Base-by-base conservation (phyloP, 2,113 vertebrate species). In the Dromaius novaehollandiae region DNA sequence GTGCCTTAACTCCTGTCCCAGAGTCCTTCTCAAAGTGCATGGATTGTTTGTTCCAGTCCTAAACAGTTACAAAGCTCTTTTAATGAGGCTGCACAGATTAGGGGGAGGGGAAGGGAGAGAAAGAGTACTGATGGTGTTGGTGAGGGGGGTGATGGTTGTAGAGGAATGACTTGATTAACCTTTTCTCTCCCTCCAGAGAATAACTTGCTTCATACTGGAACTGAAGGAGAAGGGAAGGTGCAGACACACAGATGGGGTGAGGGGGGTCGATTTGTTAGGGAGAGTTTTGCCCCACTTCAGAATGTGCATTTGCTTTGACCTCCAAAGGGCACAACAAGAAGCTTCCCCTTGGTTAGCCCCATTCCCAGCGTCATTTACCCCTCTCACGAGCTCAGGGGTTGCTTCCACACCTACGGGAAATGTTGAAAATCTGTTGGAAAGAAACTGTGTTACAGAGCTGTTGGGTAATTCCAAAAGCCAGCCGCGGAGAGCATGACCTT, bases 41-140 rank as follows among this genome's bases (percentile, higher is more conserved):
- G 96, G 93, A 96, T 97, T 98, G 97, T 97, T 98, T 97, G 96
- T 97, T 96, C 97, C 97, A 97, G 95, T 97, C 97, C 97, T 97
- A 97, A 98, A 98, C 96, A 97, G 97, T 98, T 98, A 97, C 97
- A 97, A 97, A 98, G 97, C 97, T 97, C 97, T 97, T 97, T 97
- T 97, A 97, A 98, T 97, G 96, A 97, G 96, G 89, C 97, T 97
- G 96, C 96, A 97, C 95, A 98, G 97, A 97, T 97, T 98, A 97
- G 97, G 96, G 95, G 97, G 97, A 97, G 96, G 97, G 95, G 97
- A 93, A 92, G 70, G 92, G 89, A 93, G 92, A 94, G 83, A 96
- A 95, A 93, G 93, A 94, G 94, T 94, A 44, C 77, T 96, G 91
- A 34, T 96, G 89, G 74, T 95, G 92, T 69, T 96, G 82, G 92